Evolutionary conservation across 2,113 vertebrate species (phyloP).

Genomic region (Gymnogyps californianus): DNA sequence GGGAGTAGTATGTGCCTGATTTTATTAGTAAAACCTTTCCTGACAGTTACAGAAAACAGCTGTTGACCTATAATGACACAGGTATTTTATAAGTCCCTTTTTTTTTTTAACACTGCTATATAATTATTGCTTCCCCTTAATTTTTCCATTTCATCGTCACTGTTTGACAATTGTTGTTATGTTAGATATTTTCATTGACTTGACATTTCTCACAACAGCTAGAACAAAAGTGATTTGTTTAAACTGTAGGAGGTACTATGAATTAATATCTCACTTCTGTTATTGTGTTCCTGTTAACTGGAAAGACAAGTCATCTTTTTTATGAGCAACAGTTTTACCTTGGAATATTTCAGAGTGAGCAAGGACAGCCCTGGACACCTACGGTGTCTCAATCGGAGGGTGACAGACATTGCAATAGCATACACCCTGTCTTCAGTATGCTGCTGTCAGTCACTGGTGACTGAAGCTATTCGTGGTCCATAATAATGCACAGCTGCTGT

Average conservation of each 20-base stretch:
- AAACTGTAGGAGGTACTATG: not conserved
- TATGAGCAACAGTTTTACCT: slow-evolving; percentile 66
- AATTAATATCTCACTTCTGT: slow-evolving; percentile 47
- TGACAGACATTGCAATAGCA: slow-evolving; percentile 49
- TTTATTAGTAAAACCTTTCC: slow-evolving; percentile 4
- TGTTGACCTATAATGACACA: not conserved
- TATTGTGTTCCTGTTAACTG: slow-evolving; percentile 46
- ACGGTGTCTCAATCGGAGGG: slow-evolving; percentile 52
- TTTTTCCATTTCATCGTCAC: not conserved
- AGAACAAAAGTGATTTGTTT: slow-evolving; percentile 45
- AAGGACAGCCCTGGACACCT: slow-evolving; percentile 60
- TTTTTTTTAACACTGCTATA: not conserved
- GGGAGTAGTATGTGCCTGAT: not conserved
- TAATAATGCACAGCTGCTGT: slow-evolving; percentile 61
- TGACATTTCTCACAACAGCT: slow-evolving; percentile 23
- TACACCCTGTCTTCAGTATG: slow-evolving; percentile 52
- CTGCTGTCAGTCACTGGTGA: slow-evolving; percentile 70
- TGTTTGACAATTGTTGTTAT: not conserved
- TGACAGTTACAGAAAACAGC: not conserved
- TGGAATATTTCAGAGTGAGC: slow-evolving; percentile 60
- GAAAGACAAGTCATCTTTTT: slow-evolving; percentile 48
- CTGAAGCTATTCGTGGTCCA: slow-evolving; percentile 60
- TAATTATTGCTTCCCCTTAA: not conserved
- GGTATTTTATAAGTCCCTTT: not conserved
- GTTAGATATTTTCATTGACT: not conserved